These are phyloP conservation scores for Rhinichthys klamathensis DNA, from an alignment of 2,113 vertebrate genomes.

Conservation along the genomic window DNA sequence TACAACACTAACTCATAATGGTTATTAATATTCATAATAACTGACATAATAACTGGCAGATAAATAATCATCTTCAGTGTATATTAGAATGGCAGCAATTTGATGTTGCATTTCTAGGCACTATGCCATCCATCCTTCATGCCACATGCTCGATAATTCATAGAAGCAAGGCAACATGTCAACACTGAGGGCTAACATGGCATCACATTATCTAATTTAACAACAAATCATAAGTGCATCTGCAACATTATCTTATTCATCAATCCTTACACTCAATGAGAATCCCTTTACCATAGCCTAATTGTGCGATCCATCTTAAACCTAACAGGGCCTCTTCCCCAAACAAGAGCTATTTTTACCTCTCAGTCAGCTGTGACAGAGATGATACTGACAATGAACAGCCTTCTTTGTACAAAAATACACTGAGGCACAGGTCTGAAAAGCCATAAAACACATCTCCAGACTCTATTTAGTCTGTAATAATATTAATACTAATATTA, in stretches of 20 bases:
- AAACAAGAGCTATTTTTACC: constrained; percentile 56
- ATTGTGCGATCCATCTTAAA: constrained; percentile 38
- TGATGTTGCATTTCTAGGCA: constrained; percentile 10
- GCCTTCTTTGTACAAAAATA: constrained; percentile 50
- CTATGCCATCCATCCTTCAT: constrained; percentile 9
- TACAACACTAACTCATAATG: neutral
- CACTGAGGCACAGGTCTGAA: constrained; percentile 6
- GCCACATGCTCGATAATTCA: neutral
- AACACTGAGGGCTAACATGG: neutral
- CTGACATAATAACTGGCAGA: constrained; percentile 8
- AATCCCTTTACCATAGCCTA: constrained; percentile 34
- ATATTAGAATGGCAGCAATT: neutral
- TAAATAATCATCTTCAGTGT: neutral
- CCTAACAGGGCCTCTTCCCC: constrained; percentile 48
- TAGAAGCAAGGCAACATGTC: neutral
- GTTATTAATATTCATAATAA: constrained; percentile 8
- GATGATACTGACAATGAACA: constrained; percentile 54
- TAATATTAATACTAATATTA: too few species aligned
- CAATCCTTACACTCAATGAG: neutral
- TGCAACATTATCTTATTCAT: constrained; percentile 1
- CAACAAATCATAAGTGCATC: neutral
- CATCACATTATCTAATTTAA: constrained; percentile 13
- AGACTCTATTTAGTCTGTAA: neutral
- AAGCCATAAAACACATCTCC: neutral
- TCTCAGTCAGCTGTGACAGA: constrained; percentile 50